Percentiles rank a stretch among this genome's conserved stretches.
These are phyloP conservation scores for Patella pellucida DNA, from an alignment of 2,888 invertebrate species.

Conservation along the genomic window DNA sequence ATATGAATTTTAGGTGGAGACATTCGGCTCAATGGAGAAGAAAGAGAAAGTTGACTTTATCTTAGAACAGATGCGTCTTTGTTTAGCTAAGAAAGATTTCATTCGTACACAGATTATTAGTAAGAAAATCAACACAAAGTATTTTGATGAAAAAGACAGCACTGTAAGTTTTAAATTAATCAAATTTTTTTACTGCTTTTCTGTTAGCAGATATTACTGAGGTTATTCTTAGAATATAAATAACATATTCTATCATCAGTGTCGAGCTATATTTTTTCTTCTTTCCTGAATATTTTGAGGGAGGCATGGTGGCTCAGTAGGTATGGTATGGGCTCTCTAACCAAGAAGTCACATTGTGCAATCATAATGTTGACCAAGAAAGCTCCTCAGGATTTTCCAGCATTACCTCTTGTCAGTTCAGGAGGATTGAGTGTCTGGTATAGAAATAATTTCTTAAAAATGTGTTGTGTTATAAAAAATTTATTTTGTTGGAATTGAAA, in stretches of 20 bases:
- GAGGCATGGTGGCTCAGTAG: too few relatives aligned
- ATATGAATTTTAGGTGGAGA: conserved; percentile 79
- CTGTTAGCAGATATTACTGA: neutral
- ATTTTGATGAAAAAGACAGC: conserved; percentile 89
- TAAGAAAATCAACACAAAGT: conserved; percentile 97
- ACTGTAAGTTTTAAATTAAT: conserved; percentile 71
- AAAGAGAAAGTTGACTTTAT: conserved; percentile 96
- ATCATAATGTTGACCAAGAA: neutral
- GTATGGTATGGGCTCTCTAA: too few relatives aligned
- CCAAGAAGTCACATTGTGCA: too few relatives aligned
- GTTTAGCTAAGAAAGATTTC: conserved; percentile 94
- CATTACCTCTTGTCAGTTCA: too few relatives aligned
- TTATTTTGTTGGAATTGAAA: too few relatives aligned
- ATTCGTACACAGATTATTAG: conserved; percentile 98
- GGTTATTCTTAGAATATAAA: neutral
- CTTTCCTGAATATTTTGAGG: too few relatives aligned
- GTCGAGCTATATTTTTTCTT: too few relatives aligned
- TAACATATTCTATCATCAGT: too few relatives aligned
- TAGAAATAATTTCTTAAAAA: too few relatives aligned
- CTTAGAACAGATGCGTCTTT: conserved; percentile 97
- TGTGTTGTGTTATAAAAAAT: conserved; percentile 59
- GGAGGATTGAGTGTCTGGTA: too few relatives aligned
- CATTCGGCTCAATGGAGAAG: conserved; percentile 99
- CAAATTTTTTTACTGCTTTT: neutral
- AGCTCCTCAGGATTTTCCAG: too few relatives aligned